These are phyloP conservation scores for Acrossocheilus fasciatus DNA, from an alignment of 2,797 vertebrate genomes.

Conservation along the genomic window DNA sequence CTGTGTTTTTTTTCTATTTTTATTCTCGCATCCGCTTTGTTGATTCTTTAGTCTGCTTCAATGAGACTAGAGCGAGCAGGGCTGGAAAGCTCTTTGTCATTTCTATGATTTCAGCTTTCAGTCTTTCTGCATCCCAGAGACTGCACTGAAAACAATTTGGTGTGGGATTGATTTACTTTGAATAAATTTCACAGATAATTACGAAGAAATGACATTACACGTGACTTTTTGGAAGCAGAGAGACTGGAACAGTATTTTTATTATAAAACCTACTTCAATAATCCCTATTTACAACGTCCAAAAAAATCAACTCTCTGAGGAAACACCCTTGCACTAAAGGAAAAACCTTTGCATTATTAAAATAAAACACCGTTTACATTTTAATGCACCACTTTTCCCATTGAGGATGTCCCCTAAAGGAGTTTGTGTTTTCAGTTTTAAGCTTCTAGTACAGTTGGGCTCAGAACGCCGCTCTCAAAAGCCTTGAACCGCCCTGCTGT, in stretches of 20 bases:
- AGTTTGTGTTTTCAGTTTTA: not conserved
- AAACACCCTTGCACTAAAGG: not conserved
- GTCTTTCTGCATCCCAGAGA: not conserved
- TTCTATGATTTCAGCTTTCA: not conserved
- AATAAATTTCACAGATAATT: not conserved
- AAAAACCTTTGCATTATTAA: constrained; percentile 2
- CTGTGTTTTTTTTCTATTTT: not conserved
- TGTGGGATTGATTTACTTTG: not conserved
- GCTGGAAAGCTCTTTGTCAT: not conserved
- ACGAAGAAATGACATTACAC: not conserved
- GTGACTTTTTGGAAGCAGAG: not conserved
- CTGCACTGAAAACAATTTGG: not conserved
- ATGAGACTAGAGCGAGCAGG: not conserved
- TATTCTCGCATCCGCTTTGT: not conserved
- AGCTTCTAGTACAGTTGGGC: not conserved
- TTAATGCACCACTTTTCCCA: not conserved
- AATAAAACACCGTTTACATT: not conserved
- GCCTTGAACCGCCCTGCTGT: not conserved
- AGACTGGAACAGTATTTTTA: not conserved
- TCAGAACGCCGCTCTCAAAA: not conserved
- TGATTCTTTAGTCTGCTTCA: not conserved
- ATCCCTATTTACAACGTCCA: not conserved
- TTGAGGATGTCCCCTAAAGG: not conserved
- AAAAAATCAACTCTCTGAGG: not conserved
- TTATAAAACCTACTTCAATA: not conserved